A percentile compares a stretch with the other conserved stretches of the same genome.
These are phyloP conservation scores for Nudaria mundana DNA, from an alignment of 2,888 invertebrate genomes.

Conservation along the genomic window DNA sequence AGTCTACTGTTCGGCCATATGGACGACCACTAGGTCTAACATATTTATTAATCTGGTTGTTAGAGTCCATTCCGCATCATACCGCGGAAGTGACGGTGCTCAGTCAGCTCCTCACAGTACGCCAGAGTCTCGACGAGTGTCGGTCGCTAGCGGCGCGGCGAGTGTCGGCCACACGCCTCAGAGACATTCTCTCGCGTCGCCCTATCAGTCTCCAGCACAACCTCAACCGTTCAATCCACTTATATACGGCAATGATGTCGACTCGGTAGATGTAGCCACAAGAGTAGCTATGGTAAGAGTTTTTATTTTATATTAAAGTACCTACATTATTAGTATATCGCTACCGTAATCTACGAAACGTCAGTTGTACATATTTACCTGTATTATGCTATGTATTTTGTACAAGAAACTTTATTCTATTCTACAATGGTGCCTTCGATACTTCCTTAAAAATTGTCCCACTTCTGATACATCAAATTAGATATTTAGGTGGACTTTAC, in stretches of 20 bases:
- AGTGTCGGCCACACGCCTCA: slow-evolving; percentile 58
- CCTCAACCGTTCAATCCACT: slow-evolving; percentile 90
- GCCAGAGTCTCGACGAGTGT: slow-evolving; percentile 69
- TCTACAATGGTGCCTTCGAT: too few species aligned
- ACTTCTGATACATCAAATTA: too few species aligned
- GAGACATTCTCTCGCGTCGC: slow-evolving; percentile 71
- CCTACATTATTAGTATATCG: too few species aligned
- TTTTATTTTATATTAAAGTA: not conserved
- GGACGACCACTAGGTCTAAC: too few species aligned
- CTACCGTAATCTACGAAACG: too few species aligned
- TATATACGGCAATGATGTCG: slow-evolving; percentile 96
- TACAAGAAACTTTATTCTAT: too few species aligned
- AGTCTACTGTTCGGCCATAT: too few species aligned
- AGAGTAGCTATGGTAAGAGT: slow-evolving; percentile 86
- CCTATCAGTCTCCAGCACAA: slow-evolving; percentile 37
- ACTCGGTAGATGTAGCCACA: slow-evolving; percentile 99
- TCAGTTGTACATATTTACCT: too few species aligned
- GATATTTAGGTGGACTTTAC: too few species aligned
- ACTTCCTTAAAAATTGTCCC: too few species aligned
- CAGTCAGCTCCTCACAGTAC: slow-evolving; percentile 62
- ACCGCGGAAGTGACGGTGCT: slow-evolving; percentile 49
- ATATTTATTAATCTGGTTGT: too few species aligned
- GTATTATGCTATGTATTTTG: too few species aligned
- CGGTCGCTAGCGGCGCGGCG: slow-evolving; percentile 44
- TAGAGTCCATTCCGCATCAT: slow-evolving; percentile 61